Percentiles rank a stretch among this genome's conserved stretches.
Evolutionary conservation across 2,113 vertebrate species (phyloP).

Genomic region (Bos indicus): DNA sequence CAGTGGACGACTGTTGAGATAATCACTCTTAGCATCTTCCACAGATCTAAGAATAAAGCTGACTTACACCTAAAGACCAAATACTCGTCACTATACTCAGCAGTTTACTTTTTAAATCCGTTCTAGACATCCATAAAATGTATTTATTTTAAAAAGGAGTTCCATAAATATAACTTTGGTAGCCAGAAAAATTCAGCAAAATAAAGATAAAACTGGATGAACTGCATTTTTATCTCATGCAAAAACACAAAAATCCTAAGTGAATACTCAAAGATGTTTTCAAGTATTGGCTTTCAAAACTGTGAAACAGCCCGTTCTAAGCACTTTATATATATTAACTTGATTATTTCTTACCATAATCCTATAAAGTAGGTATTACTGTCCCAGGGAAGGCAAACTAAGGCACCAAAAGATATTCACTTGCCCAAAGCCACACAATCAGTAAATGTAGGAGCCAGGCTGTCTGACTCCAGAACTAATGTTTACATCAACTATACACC

Average conservation of each 20-base stretch:
- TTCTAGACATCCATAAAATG: slow-evolving; percentile 23
- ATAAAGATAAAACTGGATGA: neutral
- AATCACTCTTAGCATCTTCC: slow-evolving; percentile 40
- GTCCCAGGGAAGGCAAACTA: neutral
- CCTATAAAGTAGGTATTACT: neutral
- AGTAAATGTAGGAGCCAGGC: neutral
- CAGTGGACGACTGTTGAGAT: neutral
- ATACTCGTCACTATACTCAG: neutral
- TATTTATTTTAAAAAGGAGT: neutral
- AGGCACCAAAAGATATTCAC: neutral
- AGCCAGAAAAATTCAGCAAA: neutral
- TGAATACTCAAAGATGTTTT: neutral
- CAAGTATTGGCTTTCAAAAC: neutral
- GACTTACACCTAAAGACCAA: slow-evolving; percentile 18
- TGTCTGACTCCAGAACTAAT: neutral
- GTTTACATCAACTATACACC: neutral
- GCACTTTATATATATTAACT: neutral
- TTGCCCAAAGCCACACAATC: neutral
- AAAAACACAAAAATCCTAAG: slow-evolving; percentile 24
- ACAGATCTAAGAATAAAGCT: neutral
- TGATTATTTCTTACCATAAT: neutral
- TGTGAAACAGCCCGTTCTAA: neutral
- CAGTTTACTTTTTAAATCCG: slow-evolving; percentile 12
- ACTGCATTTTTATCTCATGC: neutral
- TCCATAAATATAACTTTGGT: neutral